Conservation (phyloP, 2,797 vertebrate species). For the Falco peregrinus region DNA sequence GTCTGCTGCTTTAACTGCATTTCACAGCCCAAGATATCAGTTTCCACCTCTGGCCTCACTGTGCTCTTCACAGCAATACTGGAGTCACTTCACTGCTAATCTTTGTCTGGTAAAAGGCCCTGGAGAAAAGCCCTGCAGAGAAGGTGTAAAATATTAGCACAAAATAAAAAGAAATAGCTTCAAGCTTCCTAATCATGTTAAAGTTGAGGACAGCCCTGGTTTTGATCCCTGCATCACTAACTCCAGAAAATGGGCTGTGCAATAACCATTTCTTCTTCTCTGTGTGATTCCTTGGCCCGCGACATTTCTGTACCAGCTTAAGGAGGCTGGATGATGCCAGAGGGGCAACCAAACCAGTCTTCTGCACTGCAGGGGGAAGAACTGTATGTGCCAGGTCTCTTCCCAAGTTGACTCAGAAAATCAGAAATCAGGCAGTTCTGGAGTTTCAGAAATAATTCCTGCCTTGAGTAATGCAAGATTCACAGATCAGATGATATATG, state of each 20-base stretch:
- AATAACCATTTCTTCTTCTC: background rate
- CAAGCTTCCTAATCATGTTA: background rate
- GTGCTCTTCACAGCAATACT: background rate
- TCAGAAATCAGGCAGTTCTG: background rate
- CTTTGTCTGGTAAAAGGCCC: slow-evolving; percentile 1
- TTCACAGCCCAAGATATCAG: background rate
- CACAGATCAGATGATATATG: background rate
- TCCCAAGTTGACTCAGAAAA: background rate
- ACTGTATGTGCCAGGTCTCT: background rate
- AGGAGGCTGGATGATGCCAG: background rate
- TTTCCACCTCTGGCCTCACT: background rate
- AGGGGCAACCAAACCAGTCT: background rate
- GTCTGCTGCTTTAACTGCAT: background rate
- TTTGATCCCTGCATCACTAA: background rate
- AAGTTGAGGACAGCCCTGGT: background rate
- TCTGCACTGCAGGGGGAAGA: background rate
- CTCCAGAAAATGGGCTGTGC: background rate
- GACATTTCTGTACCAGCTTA: background rate
- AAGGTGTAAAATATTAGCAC: background rate
- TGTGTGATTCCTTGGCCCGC: background rate
- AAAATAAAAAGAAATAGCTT: background rate
- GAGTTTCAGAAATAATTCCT: background rate
- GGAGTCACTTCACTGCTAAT: background rate
- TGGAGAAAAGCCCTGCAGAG: background rate
- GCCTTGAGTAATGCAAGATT: background rate